Conservation (phyloP, 2,888 invertebrate species). For the Salpingus planirostris region DNA sequence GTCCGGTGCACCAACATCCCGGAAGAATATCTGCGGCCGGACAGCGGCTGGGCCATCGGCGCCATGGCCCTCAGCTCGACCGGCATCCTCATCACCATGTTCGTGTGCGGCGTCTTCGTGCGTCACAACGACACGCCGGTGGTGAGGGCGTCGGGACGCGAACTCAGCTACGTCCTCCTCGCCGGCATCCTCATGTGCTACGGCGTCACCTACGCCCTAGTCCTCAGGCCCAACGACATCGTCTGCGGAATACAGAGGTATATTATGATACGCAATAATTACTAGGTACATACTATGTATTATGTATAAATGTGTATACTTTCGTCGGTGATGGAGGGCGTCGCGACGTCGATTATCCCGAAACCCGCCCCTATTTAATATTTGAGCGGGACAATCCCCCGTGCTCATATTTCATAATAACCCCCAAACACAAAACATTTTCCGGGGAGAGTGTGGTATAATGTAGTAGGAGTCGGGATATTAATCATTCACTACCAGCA, state of each 20-base stretch:
- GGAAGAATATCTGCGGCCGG: constrained; percentile 70
- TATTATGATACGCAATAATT: constrained; percentile 14
- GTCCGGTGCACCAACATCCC: constrained; percentile 68
- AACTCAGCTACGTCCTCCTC: constrained; percentile 83
- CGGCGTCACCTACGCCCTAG: constrained; percentile 83
- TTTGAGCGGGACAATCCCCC: neutral
- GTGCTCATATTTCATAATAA: too few species aligned
- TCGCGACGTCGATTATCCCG: too few species aligned
- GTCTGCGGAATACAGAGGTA: constrained; percentile 86
- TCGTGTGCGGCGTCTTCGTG: constrained; percentile 50
- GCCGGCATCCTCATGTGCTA: constrained; percentile 87
- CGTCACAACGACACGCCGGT: constrained; percentile 85
- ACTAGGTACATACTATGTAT: too few species aligned
- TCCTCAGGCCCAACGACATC: constrained; percentile 77
- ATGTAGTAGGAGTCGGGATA: too few species aligned
- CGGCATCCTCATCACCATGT: constrained; percentile 65
- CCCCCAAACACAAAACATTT: too few species aligned
- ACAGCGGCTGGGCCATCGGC: constrained; percentile 86
- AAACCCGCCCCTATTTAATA: too few species aligned
- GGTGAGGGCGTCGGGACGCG: constrained; percentile 90
- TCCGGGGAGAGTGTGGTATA: too few species aligned
- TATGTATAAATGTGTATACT: too few species aligned
- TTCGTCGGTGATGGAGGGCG: too few species aligned
- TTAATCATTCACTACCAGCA: too few species aligned
- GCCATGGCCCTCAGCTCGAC: constrained; percentile 83